A percentile compares a stretch with the other conserved stretches of the same genome.
phyloP scores from a whole-genome alignment of 2,888 invertebrate species.

The Campoplex nolae region DNA sequence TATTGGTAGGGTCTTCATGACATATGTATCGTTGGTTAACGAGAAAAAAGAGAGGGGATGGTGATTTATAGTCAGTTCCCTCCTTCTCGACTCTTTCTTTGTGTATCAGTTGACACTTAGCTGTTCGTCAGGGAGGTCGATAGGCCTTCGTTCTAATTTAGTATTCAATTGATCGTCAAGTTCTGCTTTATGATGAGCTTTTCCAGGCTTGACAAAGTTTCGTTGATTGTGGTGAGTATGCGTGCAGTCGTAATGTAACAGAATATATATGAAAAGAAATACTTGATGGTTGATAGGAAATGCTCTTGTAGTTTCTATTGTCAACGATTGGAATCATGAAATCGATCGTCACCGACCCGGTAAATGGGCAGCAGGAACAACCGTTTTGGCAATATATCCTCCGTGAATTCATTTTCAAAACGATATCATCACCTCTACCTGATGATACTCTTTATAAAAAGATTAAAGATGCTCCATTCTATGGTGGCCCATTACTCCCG shows the following conservation, averaged over 20 bases:
- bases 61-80: slow-evolving; percentile 12
- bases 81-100: slow-evolving; percentile 40
- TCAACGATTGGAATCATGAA: slow-evolving; percentile 24
- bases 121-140: slow-evolving; percentile 70
- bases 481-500: slow-evolving; percentile 70
- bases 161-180: slow-evolving; percentile 19
- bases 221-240: slow-evolving; percentile 60
- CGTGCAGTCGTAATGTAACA: neutral
- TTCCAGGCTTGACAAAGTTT: slow-evolving; percentile 13
- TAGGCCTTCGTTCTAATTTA: slow-evolving; percentile 58
- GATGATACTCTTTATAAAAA: slow-evolving; percentile 74
- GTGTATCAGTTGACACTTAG: slow-evolving; percentile 71
- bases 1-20: slow-evolving; percentile 63
- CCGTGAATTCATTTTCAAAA: slow-evolving; percentile 78
- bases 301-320: slow-evolving; percentile 45
- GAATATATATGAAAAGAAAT: neutral
- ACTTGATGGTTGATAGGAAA: slow-evolving; percentile 16
- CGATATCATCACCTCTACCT: slow-evolving; percentile 73
- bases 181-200: slow-evolving; percentile 65
- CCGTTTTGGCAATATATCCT: slow-evolving; percentile 77
- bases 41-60: neutral
- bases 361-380: slow-evolving; percentile 38
- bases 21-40: slow-evolving; percentile 62
- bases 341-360: slow-evolving; percentile 30
- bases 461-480: slow-evolving; percentile 76